A percentile compares a stretch with the other conserved stretches of the same genome.
Evolutionary conservation across 2,888 invertebrate genomes (phyloP).

Genomic region (Nomada fabriciana): DNA sequence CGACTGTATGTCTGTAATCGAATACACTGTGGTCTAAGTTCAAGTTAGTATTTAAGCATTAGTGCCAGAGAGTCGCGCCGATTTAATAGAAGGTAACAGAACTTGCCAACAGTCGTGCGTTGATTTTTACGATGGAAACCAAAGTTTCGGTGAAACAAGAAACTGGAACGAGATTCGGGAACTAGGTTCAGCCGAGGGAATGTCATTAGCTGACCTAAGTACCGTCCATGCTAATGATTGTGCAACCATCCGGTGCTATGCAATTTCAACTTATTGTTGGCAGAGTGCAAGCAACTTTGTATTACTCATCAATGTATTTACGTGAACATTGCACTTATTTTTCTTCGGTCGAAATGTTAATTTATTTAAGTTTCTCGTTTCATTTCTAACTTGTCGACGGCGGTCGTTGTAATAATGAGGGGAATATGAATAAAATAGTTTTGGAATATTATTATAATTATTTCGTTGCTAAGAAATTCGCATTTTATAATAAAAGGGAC

Average conservation of each 20-base stretch:
- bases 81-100: too few species aligned
- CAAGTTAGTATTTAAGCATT: too few species aligned
- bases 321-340: background rate
- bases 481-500: too few species aligned
- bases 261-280: slow-evolving; percentile 36
- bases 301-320: background rate
- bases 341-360: background rate
- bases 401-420: too few species aligned
- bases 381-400: too few species aligned
- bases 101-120: too few species aligned
- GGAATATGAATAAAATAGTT: background rate
- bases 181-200: slow-evolving; percentile 62
- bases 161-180: slow-evolving; percentile 63
- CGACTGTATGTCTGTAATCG: too few species aligned
- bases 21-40: too few species aligned
- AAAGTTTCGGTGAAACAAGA: slow-evolving; percentile 45
- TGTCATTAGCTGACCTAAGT: slow-evolving; percentile 76
- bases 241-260: slow-evolving; percentile 70
- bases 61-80: too few species aligned
- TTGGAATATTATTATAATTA: background rate
- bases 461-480: too few species aligned
- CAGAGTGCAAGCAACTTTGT: background rate
- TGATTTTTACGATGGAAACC: too few species aligned
- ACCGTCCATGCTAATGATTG: slow-evolving; percentile 79
- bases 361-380: background rate